phyloP scores from a whole-genome alignment of 2,113 vertebrate species.

The Colinus virginianus region DNA sequence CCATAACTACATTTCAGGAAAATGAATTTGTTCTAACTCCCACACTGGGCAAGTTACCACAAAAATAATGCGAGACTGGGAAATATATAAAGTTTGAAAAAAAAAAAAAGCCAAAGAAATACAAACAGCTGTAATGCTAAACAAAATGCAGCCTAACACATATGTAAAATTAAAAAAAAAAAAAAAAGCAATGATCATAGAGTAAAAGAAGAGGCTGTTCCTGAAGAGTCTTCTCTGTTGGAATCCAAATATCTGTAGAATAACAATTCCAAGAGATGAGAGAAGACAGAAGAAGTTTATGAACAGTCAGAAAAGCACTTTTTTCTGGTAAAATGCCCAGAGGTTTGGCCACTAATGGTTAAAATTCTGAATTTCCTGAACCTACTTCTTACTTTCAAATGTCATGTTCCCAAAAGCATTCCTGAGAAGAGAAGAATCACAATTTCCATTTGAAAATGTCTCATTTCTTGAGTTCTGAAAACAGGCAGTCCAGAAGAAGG shows the following conservation, averaged over 20 bases:
- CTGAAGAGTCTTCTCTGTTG: not conserved
- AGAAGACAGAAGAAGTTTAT: not conserved
- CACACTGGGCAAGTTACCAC: conserved; percentile 42
- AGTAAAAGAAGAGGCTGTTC: not conserved
- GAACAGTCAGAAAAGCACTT: not conserved
- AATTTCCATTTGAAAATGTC: not conserved
- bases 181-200: rapidly evolving
- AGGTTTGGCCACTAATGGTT: not conserved
- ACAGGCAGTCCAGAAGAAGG: not conserved
- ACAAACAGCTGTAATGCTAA: not conserved
- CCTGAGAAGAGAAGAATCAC: not conserved
- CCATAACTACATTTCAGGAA: conserved; percentile 54
- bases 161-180: not conserved
- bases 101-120: conserved; percentile 28
- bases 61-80: conserved; percentile 1
- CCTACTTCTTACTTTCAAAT: not conserved
- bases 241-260: not conserved
- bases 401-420: not conserved
- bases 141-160: not conserved
- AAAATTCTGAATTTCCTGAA: not conserved
- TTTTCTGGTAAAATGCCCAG: not conserved
- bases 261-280: not conserved
- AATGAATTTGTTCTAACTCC: conserved; percentile 58
- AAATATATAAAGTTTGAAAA: not conserved
- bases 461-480: not conserved